Conservation (phyloP, 37 sponge, comb jelly and placozoan genomes). For the Halichondria panicea region DNA sequence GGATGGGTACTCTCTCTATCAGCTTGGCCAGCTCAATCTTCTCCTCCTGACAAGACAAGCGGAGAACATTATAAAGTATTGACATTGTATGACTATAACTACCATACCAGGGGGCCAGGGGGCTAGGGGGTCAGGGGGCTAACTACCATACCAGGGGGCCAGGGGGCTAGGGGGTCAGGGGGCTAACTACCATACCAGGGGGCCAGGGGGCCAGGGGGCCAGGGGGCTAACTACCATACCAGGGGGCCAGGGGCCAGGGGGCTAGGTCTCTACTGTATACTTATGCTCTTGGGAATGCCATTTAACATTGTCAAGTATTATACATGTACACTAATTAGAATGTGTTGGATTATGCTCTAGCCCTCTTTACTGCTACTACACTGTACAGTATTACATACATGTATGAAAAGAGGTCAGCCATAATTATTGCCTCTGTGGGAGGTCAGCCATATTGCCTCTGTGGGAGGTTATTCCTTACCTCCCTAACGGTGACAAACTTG, state of each 20-base stretch:
- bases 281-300: too few relatives aligned
- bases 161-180: neutral
- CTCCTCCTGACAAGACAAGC: slow-evolving; percentile 71
- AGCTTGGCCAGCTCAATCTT: slow-evolving; percentile 93
- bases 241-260: neutral
- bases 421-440: too few relatives aligned
- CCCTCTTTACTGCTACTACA: too few relatives aligned
- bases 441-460: too few relatives aligned
- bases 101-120: neutral
- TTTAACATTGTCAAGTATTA: too few relatives aligned
- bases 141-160: neutral
- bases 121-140: neutral
- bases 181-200: neutral
- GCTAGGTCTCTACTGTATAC: neutral
- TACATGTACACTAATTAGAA: too few relatives aligned
- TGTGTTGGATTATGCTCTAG: too few relatives aligned
- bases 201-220: neutral
- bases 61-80: neutral
- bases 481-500: slow-evolving; percentile 94
- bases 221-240: neutral
- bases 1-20: slow-evolving; percentile 94
- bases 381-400: too few relatives aligned
- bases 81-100: neutral
- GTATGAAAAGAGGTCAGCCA: too few relatives aligned
- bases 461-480: slow-evolving; percentile 71